These are phyloP conservation scores for Pitta sordida DNA, from an alignment of 2,113 vertebrate genomes.

Conservation along the genomic window DNA sequence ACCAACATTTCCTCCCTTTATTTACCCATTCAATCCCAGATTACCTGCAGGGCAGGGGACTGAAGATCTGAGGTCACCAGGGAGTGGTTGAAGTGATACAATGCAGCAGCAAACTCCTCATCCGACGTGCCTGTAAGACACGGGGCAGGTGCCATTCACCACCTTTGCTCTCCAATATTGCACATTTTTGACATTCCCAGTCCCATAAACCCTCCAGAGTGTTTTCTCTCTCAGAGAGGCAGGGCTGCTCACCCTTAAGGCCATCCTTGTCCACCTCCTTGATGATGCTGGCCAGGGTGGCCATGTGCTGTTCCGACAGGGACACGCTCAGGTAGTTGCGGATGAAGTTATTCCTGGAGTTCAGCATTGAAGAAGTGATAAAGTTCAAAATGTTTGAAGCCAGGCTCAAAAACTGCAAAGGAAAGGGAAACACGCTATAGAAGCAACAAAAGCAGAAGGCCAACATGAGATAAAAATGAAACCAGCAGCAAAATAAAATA, in stretches of 20 bases:
- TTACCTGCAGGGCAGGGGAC: slow-evolving; percentile 91
- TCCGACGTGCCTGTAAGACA: slow-evolving; percentile 84
- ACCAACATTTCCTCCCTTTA: neutral
- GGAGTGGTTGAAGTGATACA: slow-evolving; percentile 98
- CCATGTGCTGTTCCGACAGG: slow-evolving; percentile 95
- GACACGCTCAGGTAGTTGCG: slow-evolving; percentile 97
- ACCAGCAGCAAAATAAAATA: neutral
- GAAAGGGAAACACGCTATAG: neutral
- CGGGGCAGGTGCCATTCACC: neutral
- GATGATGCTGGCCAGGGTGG: slow-evolving; percentile 93
- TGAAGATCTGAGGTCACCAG: slow-evolving; percentile 96
- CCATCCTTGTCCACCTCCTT: slow-evolving; percentile 98
- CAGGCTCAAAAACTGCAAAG: slow-evolving; percentile 88
- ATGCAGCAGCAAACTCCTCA: slow-evolving; percentile 93
- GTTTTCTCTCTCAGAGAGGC: neutral
- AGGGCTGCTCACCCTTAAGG: slow-evolving; percentile 81
- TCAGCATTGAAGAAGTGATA: slow-evolving; percentile 95
- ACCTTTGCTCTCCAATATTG: neutral
- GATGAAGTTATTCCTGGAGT: slow-evolving; percentile 96
- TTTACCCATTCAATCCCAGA: neutral
- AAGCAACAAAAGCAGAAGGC: neutral
- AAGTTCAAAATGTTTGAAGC: slow-evolving; percentile 97
- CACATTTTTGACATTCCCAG: neutral
- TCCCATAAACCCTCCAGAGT: neutral
- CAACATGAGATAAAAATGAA: neutral